These are phyloP conservation scores for Drosophila asahinai DNA, from an alignment of 1,140 invertebrate species.

Conservation along the genomic window DNA sequence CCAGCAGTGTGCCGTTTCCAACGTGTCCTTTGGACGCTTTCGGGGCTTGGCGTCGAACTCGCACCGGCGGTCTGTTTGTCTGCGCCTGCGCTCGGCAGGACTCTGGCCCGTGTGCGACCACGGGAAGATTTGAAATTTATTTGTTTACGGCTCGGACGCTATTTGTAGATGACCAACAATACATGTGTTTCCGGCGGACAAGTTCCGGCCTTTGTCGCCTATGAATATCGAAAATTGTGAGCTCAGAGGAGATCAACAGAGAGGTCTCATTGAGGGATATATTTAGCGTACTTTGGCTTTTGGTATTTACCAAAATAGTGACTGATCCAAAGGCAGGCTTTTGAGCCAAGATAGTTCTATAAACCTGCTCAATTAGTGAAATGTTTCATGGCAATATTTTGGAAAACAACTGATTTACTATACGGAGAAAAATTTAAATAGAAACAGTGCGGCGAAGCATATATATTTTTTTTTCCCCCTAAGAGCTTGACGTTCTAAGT, in stretches of 20 bases:
- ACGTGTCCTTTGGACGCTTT: background rate
- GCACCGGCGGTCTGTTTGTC: slow-evolving; percentile 43
- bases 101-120: slow-evolving; percentile 3
- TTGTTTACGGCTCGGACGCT: slow-evolving; percentile 51
- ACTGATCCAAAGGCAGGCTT: background rate
- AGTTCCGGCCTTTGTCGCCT: slow-evolving; percentile 7
- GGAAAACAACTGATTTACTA: no score
- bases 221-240: slow-evolving; percentile 28
- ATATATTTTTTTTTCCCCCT: no score
- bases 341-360: background rate
- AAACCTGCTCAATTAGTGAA: background rate
- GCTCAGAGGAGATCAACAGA: slow-evolving; percentile 1
- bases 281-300: background rate
- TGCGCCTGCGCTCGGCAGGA: slow-evolving; percentile 58
- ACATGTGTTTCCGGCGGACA: slow-evolving; percentile 44
- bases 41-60: slow-evolving; percentile 7
- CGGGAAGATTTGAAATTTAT: slow-evolving; percentile 50
- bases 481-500: no score
- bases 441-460: no score
- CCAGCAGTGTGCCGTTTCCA: slow-evolving; percentile 14
- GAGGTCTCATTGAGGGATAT: background rate
- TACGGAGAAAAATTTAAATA: no score
- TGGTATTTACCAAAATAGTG: background rate
- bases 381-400: background rate
- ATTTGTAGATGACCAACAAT: slow-evolving; percentile 57